Percentiles rank a stretch among this genome's conserved stretches.
phyloP scores from a whole-genome alignment of 2,888 invertebrate species.

The Cremastinae sp. region DNA sequence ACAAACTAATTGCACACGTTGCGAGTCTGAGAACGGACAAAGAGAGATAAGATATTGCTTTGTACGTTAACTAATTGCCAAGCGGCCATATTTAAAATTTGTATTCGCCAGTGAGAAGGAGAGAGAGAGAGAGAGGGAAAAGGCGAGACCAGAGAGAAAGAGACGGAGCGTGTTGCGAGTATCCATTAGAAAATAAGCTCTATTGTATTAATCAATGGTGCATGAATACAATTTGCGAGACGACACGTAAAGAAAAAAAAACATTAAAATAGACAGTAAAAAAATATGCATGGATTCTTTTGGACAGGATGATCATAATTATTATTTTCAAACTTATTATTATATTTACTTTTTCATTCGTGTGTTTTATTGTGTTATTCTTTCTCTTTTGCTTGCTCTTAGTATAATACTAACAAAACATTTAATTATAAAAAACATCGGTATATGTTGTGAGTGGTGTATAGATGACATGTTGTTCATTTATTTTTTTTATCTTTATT shows the following conservation, averaged over 20 bases:
- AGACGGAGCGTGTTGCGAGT: conserved; percentile 12
- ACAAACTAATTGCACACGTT: conserved; percentile 59
- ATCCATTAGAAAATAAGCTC: conserved; percentile 2
- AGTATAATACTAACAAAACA: conserved; percentile 77
- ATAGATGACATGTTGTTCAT: conserved; percentile 63
- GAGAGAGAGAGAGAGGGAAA: conserved; percentile 20
- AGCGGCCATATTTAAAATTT: conserved; percentile 72
- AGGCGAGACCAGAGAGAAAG: conserved; percentile 17
- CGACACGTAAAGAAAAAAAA: background rate
- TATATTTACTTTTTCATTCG: conserved; percentile 58
- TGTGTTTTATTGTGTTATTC: conserved; percentile 75
- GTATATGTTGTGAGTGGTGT: conserved; percentile 66
- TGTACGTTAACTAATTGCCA: conserved; percentile 74
- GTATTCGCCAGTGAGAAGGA: conserved; percentile 35
- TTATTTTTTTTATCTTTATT: conserved; percentile 31
- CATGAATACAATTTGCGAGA: background rate
- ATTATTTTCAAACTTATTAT: background rate
- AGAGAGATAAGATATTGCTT: conserved; percentile 74
- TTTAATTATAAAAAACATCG: conserved; percentile 77
- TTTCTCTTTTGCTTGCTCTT: conserved; percentile 65
- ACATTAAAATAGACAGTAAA: background rate
- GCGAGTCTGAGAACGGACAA: conserved; percentile 67
- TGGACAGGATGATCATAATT: conserved; percentile 16
- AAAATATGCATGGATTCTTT: background rate
- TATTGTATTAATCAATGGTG: background rate